A percentile compares a stretch with the other conserved stretches of the same genome.
Evolutionary conservation across 2,888 invertebrate species (phyloP).

Genomic region (Tipula confusa): DNA sequence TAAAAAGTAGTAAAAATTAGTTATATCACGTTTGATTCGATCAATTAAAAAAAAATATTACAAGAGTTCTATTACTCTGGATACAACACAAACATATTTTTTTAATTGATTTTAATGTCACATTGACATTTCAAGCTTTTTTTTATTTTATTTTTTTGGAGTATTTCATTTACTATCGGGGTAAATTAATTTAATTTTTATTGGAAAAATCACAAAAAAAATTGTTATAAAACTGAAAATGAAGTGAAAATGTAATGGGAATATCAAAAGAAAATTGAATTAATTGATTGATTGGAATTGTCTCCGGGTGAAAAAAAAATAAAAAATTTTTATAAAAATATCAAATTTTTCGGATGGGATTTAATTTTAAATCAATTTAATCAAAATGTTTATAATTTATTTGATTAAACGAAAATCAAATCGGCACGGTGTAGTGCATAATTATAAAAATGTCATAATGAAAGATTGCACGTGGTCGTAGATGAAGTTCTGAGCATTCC

Average conservation of each 20-base stretch:
- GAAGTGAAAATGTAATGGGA: background rate
- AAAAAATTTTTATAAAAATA: background rate
- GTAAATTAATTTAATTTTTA: background rate
- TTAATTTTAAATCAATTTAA: background rate
- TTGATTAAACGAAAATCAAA: background rate
- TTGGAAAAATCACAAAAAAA: background rate
- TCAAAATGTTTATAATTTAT: background rate
- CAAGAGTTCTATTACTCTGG: background rate
- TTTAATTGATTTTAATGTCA: background rate
- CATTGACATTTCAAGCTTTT: background rate
- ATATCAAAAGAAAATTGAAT: background rate
- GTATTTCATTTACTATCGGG: background rate
- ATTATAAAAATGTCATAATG: no score
- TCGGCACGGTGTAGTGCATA: no score
- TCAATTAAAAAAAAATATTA: background rate
- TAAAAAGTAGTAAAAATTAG: background rate
- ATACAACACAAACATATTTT: background rate
- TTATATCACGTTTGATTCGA: background rate
- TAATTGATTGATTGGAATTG: constrained; percentile 4
- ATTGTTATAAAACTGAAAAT: no score
- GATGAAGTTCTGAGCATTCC: no score
- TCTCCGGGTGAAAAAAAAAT: background rate
- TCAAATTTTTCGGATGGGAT: background rate
- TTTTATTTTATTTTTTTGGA: background rate
- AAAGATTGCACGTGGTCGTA: no score